Conservation (phyloP, 1,140 invertebrate genomes). For the Geopemphigus sp. region DNA sequence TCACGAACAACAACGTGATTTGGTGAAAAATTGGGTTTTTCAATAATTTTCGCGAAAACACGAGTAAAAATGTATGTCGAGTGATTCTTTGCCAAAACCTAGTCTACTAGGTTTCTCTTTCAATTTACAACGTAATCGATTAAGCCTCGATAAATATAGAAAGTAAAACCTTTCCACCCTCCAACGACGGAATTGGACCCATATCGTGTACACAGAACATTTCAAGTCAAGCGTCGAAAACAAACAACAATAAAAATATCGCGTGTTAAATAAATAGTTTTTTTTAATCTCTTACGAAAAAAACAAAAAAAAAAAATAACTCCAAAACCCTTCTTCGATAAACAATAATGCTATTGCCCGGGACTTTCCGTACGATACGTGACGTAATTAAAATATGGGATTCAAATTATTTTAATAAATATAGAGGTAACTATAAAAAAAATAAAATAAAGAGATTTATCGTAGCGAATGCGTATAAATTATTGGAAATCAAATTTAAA, state of each 20-base stretch:
- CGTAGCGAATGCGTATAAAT: neutral
- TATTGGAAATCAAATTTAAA: neutral
- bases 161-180: constrained; percentile 3
- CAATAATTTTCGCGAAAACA: neutral
- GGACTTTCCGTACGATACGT: neutral
- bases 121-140: constrained; percentile 27
- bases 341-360: neutral
- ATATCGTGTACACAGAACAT: constrained; percentile 7
- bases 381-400: constrained; percentile 4
- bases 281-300: neutral
- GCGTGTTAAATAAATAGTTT: constrained; percentile 32
- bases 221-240: neutral
- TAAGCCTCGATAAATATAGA: constrained; percentile 21
- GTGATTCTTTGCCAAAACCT: neutral
- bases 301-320: neutral
- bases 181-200: neutral
- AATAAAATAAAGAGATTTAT: neutral
- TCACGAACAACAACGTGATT: too few species aligned
- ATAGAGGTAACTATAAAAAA: neutral
- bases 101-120: neutral
- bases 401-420: neutral
- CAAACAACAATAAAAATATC: constrained; percentile 18
- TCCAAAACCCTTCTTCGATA: neutral
- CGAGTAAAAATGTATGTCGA: neutral
- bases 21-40: neutral